A percentile compares a stretch with the other conserved stretches of the same genome.
Conservation (phyloP, 2,113 vertebrate species). For the Leptodactylus fuscus region DNA sequence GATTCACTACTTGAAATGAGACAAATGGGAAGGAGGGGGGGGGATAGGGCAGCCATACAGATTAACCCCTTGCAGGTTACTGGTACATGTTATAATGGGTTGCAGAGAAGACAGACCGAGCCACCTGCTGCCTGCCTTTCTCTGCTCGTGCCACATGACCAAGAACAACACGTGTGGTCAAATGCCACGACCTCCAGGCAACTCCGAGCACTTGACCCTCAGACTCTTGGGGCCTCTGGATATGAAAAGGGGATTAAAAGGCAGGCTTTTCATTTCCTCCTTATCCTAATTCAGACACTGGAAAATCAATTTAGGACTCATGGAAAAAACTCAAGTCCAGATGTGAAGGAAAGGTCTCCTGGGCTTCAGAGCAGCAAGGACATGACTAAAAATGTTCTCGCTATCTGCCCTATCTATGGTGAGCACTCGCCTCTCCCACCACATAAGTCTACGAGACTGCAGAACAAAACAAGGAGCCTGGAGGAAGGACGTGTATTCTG, state of each 20-base stretch:
- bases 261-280: constrained; percentile 67
- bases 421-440: not conserved
- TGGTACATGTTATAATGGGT: no score
- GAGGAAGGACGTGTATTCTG: not conserved
- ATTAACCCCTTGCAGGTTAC: no score
- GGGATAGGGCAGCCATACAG: no score
- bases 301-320: constrained; percentile 66
- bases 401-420: not conserved
- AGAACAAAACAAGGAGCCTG: not conserved
- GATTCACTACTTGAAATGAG: no score
- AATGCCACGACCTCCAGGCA: constrained; percentile 15
- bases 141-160: not conserved
- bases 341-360: constrained; percentile 63
- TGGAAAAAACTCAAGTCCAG: constrained; percentile 65
- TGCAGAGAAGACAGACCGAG: no score
- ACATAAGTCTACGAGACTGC: constrained; percentile 4
- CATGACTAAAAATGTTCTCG: not conserved
- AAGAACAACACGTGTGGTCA: constrained; percentile 5
- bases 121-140: not conserved
- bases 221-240: constrained; percentile 58
- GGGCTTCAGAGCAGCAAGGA: not conserved
- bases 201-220: constrained; percentile 60
- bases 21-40: no score
- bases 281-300: constrained; percentile 31
- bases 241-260: constrained; percentile 53